A percentile compares a stretch with the other conserved stretches of the same genome.
Conservation (phyloP, 1,140 invertebrate species). For the Bicyclus anynana region DNA sequence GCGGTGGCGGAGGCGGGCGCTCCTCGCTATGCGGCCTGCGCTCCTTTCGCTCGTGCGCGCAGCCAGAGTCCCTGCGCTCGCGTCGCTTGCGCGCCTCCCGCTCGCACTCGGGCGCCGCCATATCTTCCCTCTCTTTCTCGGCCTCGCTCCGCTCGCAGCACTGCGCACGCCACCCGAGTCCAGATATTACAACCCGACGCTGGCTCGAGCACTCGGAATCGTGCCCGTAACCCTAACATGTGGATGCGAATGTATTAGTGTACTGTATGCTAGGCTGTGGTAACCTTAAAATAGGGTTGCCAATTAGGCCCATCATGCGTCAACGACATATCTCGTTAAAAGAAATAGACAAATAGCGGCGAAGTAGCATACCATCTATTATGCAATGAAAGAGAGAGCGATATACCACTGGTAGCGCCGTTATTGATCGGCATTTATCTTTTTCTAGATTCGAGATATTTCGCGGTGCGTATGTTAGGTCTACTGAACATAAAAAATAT, state of each 20-base stretch:
- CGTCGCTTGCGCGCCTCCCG: slow-evolving; percentile 83
- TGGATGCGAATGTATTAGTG: slow-evolving; percentile 48
- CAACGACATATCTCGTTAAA: too few relatives aligned
- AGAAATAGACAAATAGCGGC: too few relatives aligned
- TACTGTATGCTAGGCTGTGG: slow-evolving; percentile 5
- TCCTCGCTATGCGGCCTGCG: slow-evolving; percentile 87
- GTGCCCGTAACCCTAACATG: slow-evolving; percentile 67
- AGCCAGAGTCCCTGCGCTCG: slow-evolving; percentile 85
- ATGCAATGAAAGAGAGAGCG: too few relatives aligned
- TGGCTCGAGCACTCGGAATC: slow-evolving; percentile 65
- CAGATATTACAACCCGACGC: slow-evolving; percentile 63
- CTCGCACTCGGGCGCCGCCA: slow-evolving; percentile 69
- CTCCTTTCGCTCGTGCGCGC: slow-evolving; percentile 83
- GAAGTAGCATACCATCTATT: too few relatives aligned
- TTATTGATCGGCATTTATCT: too few relatives aligned
- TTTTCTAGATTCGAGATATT: too few relatives aligned
- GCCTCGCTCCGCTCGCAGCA: slow-evolving; percentile 53
- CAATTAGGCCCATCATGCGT: too few relatives aligned
- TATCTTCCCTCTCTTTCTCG: slow-evolving; percentile 53
- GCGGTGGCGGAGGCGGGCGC: slow-evolving; percentile 52
- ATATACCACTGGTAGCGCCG: too few relatives aligned
- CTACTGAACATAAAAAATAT: too few relatives aligned
- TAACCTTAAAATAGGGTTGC: background rate
- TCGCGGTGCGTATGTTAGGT: too few relatives aligned
- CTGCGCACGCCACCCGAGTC: slow-evolving; percentile 67